These are phyloP conservation scores for Bos taurus DNA, from an alignment of 2,113 vertebrate species.

Conservation along the genomic window ARS-UCD2.0 NC_037331.1:11145001-11145500, in stretches of 20 bases:
- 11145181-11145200: neutral
- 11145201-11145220: neutral
- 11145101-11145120: neutral
- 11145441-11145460: no score
- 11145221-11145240: neutral
- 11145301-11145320: neutral
- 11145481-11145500: no score
- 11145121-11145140: neutral
- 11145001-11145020: neutral
- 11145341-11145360: no score
- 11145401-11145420: no score
- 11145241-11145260: neutral
- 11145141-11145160: neutral
- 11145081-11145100: neutral
- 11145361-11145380: no score
- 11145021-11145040: neutral
- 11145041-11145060: neutral
- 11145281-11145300: neutral
- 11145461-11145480: no score
- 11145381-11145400: no score
- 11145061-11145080: neutral
- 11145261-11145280: neutral
- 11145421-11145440: no score
- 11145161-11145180: neutral
- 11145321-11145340: no score